These are phyloP conservation scores for Nesidiocoris tenuis DNA, from an alignment of 2,888 invertebrate species.

Conservation along the genomic window DNA sequence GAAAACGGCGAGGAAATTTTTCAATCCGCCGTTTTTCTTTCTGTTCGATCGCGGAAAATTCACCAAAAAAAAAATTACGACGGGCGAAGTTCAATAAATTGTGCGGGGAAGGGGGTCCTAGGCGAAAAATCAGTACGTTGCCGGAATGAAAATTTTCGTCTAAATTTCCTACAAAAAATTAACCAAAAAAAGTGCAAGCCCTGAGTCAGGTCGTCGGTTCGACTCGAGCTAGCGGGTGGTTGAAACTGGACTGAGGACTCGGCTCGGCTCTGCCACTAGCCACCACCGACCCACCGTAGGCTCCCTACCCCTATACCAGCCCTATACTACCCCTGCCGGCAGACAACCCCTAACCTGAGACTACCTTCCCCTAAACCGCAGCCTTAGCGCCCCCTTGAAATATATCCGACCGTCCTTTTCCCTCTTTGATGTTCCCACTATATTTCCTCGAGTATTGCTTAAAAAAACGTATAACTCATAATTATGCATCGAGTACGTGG, in stretches of 20 bases:
- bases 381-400: neutral
- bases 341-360: neutral
- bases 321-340: neutral
- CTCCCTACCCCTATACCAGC: neutral
- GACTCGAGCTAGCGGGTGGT: slow-evolving; percentile 17
- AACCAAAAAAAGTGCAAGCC: neutral
- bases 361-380: neutral
- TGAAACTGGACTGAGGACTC: slow-evolving; percentile 31
- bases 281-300: neutral
- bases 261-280: slow-evolving; percentile 1
- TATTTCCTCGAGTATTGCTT: no score
- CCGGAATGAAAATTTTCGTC: no score
- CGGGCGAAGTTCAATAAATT: no score
- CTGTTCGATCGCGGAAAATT: neutral
- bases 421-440: neutral
- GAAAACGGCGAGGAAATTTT: slow-evolving; percentile 4
- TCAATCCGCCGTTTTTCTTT: neutral
- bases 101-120: no score
- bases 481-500: no score
- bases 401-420: neutral
- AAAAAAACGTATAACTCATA: no score
- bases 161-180: neutral
- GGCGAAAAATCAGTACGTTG: no score
- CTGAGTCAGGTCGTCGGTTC: neutral
- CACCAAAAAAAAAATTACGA: neutral